Conservation (phyloP, 2,797 vertebrate species). For the Geotrypetes seraphini region DNA sequence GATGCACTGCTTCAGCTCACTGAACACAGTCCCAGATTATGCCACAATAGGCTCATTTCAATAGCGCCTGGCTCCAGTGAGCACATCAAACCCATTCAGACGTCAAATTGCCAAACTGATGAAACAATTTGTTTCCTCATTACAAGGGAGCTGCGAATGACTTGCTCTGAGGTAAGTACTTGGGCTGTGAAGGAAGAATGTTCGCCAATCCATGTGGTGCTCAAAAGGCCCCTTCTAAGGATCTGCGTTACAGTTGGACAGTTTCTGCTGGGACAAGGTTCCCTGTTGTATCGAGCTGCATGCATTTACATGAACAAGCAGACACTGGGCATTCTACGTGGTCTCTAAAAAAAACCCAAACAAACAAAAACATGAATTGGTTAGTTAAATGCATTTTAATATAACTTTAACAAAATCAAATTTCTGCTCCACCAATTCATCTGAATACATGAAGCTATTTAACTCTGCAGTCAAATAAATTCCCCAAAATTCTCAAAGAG, state of each 20-base stretch:
- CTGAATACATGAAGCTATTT: no score
- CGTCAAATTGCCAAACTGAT: slow-evolving; percentile 22
- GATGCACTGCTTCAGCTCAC: slow-evolving; percentile 15
- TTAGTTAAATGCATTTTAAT: no score
- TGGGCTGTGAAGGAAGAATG: slow-evolving; percentile 30
- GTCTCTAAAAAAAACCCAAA: slow-evolving; percentile 69
- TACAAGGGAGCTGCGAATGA: slow-evolving; percentile 21
- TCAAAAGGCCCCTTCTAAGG: slow-evolving; percentile 8
- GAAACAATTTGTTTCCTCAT: slow-evolving; percentile 45
- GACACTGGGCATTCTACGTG: slow-evolving; percentile 94
- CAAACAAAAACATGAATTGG: no score
- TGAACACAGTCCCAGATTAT: not conserved
- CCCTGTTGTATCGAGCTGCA: slow-evolving; percentile 97
- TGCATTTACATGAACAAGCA: slow-evolving; percentile 92
- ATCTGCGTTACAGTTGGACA: slow-evolving; percentile 54
- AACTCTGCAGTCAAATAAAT: no score
- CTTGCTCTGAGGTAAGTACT: no score
- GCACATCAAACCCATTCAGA: slow-evolving; percentile 31
- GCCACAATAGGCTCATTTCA: slow-evolving; percentile 10
- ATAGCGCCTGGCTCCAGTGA: slow-evolving; percentile 24
- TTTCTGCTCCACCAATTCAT: no score
- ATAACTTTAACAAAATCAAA: no score
- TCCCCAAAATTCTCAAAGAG: no score
- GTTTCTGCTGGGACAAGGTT: slow-evolving; percentile 90
- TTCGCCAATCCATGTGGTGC: slow-evolving; percentile 2